A percentile compares a stretch with the other conserved stretches of the same genome.
Evolutionary conservation across 2,797 vertebrate species (phyloP).

Genomic region (Spheniscus humboldti): DNA sequence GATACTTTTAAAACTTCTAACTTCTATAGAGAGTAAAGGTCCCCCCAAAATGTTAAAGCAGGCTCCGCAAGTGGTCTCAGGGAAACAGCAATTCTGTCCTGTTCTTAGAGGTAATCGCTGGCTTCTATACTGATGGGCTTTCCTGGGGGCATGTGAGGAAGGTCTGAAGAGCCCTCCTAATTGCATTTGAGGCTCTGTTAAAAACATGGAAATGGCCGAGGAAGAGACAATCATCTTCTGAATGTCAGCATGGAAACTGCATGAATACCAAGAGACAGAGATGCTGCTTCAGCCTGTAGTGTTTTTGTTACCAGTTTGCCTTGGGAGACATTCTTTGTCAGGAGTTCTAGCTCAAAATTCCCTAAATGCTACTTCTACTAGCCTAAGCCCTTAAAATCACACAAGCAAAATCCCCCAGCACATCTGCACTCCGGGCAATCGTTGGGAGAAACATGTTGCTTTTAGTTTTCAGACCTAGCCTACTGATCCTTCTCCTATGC

Average conservation of each 20-base stretch:
- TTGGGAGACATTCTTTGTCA: neutral
- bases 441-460: neutral
- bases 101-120: neutral
- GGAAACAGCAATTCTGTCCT: neutral
- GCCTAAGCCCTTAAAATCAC: neutral
- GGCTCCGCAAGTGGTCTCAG: neutral
- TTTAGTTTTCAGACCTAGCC: neutral
- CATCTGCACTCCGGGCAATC: neutral
- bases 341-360: neutral
- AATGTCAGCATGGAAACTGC: neutral
- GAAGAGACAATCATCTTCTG: neutral
- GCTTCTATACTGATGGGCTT: neutral
- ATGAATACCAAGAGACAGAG: neutral
- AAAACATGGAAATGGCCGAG: neutral
- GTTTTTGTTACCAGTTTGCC: neutral
- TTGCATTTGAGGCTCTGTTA: neutral
- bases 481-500: conserved; percentile 1
- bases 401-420: neutral
- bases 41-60: neutral
- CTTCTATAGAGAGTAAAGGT: neutral
- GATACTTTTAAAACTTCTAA: neutral
- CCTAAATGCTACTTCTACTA: neutral
- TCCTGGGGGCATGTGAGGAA: neutral
- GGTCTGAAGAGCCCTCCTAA: neutral
- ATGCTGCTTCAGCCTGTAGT: neutral